A percentile compares a stretch with the other conserved stretches of the same genome.
Conservation (phyloP, 2,888 invertebrate genomes). For the Diploptera punctata region DNA sequence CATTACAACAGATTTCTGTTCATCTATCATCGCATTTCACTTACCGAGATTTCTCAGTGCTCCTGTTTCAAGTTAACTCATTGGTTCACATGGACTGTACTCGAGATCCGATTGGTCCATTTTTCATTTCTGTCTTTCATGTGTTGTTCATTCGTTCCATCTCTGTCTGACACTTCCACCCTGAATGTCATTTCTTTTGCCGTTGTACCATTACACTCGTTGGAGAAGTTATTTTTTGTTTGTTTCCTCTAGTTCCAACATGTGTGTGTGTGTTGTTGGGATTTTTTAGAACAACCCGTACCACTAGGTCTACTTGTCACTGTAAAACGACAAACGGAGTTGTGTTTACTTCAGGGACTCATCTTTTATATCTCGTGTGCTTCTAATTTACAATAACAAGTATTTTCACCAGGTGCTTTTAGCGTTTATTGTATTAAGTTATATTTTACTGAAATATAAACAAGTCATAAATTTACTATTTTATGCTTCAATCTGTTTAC, state of each 20-base stretch:
- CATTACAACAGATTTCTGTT: too few relatives aligned
- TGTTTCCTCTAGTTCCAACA: slow-evolving; percentile 5
- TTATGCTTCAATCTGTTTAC: too few relatives aligned
- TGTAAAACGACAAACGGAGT: neutral
- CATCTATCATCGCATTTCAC: slow-evolving; percentile 7
- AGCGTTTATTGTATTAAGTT: too few relatives aligned
- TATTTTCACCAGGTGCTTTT: too few relatives aligned
- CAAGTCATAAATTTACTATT: too few relatives aligned
- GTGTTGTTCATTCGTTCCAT: neutral
- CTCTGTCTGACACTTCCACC: neutral
- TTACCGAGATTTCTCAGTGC: neutral
- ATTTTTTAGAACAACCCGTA: neutral
- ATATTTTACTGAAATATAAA: too few relatives aligned
- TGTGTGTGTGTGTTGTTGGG: slow-evolving; percentile 5
- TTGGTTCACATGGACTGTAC: slow-evolving; percentile 12
- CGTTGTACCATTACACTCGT: neutral
- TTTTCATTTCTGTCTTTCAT: neutral
- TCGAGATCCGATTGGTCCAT: slow-evolving; percentile 14
- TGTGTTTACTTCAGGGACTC: neutral
- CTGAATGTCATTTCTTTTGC: slow-evolving; percentile 10
- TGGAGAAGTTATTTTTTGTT: neutral
- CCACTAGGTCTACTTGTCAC: neutral
- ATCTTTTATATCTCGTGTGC: too few relatives aligned
- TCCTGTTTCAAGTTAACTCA: slow-evolving; percentile 9
- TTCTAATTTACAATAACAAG: too few relatives aligned